Conservation (phyloP, 2,888 invertebrate species). For the Ormyrus nitidulus region DNA sequence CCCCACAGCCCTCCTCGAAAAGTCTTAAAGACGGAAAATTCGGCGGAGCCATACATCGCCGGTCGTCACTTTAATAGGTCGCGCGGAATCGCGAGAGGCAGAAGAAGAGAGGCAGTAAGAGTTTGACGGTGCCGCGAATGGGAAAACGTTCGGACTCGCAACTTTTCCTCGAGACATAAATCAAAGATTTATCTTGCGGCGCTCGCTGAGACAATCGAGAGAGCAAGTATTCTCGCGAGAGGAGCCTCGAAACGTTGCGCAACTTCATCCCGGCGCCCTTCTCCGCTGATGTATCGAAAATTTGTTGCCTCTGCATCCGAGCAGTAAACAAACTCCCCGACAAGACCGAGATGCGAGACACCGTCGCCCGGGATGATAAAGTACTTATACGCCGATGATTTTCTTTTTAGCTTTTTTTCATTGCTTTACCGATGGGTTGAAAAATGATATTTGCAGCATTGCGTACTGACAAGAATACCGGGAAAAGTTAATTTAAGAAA, state of each 20-base stretch:
- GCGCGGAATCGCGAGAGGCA: neutral
- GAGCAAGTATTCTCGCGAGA: neutral
- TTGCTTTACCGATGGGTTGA: neutral
- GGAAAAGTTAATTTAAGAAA: too few species aligned
- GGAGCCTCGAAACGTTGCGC: neutral
- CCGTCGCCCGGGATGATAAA: conserved; percentile 4
- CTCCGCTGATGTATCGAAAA: conserved; percentile 36
- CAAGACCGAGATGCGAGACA: neutral
- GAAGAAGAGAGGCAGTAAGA: neutral
- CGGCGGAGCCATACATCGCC: too few species aligned
- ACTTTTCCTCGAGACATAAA: conserved; percentile 38
- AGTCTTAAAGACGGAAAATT: neutral
- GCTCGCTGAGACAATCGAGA: conserved; percentile 32
- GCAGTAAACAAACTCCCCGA: conserved; percentile 27
- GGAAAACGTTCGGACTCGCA: conserved; percentile 12
- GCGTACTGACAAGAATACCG: too few species aligned
- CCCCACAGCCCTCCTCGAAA: neutral
- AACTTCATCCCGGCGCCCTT: conserved; percentile 35
- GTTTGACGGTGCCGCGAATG: conserved; percentile 5
- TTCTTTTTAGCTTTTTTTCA: neutral
- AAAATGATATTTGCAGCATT: too few species aligned
- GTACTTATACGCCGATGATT: neutral
- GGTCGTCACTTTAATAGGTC: neutral
- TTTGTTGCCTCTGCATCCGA: conserved; percentile 17
- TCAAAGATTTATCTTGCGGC: conserved; percentile 48